Base-by-base conservation (phyloP, 1,140 invertebrate genomes). In the Zaprionus taronus region DNA sequence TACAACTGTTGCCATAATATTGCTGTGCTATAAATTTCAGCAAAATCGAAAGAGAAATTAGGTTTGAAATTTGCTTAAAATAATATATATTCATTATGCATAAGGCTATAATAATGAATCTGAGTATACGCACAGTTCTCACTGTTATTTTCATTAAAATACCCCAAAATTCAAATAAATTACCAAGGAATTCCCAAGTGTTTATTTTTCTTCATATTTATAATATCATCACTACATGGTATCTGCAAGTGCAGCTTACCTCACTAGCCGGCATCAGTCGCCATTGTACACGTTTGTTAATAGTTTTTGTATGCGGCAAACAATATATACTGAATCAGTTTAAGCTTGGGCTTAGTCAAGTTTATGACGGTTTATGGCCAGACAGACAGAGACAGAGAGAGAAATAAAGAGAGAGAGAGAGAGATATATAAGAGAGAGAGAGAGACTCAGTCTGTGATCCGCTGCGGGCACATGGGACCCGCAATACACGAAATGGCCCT, bases 321-420 rank as follows among this genome's bases (percentile, higher is more conserved):
- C 31, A 34, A 34, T 36, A 65, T 11, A 22, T 51, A 41, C 20
- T 17, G 62, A 26, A 67, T 66, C 62, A 53, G 44, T 78, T 89
- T 79, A 83, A 87, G 69, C 80, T 28, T 14, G 15, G 70, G 81
- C 69, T 89, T 79, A 85, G 79, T 62, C 78, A 89, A 89, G 73
- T 87, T 83, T 89, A 81, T 84, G 78, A 38, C 78, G 74, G 64
- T 68, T 89, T 81, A 75, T 56, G 69, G 55, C 41, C 64, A 55
- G 67, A 68, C 64, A 53, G 26, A 28, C 28, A 53, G 28, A 38
- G n/a, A 64, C 2, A 34, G 31, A 11, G 6, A 28, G 26, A 28
- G 31, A 31, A 4, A 12, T 1, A 26, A 3, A 47, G 24, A 20
- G 24, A 31, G 7, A 31, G 28, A 7, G 6, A 31, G 28, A 31